phyloP scores from a whole-genome alignment of 2,113 vertebrate genomes.

The Chiloscyllium plagiosum region DNA sequence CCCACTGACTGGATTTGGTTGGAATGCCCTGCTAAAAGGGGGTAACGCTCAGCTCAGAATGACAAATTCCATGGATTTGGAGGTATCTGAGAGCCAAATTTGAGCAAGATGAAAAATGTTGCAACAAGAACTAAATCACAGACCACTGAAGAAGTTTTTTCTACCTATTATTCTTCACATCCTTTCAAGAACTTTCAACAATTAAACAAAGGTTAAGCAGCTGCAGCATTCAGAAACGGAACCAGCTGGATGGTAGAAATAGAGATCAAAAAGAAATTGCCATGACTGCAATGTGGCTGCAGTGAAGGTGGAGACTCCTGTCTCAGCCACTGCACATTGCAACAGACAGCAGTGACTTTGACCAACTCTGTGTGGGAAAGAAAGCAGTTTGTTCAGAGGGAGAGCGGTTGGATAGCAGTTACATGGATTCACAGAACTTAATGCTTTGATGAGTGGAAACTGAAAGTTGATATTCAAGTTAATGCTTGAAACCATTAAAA shows the following conservation, averaged over 20 bases:
- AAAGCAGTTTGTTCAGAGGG: background rate
- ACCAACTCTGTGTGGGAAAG: background rate
- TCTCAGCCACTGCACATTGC: background rate
- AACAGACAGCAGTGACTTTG: background rate
- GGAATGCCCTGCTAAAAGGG: background rate
- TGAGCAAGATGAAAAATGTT: background rate
- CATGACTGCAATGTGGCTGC: background rate
- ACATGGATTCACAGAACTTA: background rate
- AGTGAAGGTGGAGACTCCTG: background rate
- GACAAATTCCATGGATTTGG: background rate
- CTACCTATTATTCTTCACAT: background rate
- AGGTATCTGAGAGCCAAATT: background rate
- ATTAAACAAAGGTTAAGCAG: background rate
- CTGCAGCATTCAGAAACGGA: background rate
- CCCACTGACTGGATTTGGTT: background rate
- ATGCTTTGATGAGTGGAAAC: constrained; percentile 6
- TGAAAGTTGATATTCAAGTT: background rate
- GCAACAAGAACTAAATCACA: background rate
- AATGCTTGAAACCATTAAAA: background rate
- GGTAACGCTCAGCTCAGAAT: background rate
- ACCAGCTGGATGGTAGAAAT: background rate
- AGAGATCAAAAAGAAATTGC: background rate
- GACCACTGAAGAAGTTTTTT: background rate
- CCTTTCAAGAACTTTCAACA: background rate
- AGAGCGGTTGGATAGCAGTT: background rate